Base-by-base conservation (phyloP, 2,797 vertebrate species). In the Phylloscopus collybita region DNA sequence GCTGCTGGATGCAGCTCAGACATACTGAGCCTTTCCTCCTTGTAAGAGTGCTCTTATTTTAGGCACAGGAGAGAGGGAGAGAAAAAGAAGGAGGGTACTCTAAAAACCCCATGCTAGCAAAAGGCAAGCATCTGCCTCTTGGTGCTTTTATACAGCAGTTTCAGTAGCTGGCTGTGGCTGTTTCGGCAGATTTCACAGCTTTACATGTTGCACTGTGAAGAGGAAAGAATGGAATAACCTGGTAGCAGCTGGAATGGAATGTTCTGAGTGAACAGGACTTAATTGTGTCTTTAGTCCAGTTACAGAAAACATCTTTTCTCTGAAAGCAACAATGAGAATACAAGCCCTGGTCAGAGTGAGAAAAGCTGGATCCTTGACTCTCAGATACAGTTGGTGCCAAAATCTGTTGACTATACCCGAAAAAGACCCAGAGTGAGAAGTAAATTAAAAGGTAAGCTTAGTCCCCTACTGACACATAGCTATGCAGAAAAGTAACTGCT, bases 401-500 rank as follows among this genome's bases (percentile, higher is more conserved):
- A 96, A 73, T 49, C 66, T 76, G 21, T 50, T 25, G 95, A 96
- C 53, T 98, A 98, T 59, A 93, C 80, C 22, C 97, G 97, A 61
- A 99, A 97, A 97, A 99, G 97, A 71, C 60, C 47, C 1, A 97
- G 90, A 50, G 79, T 62, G 70, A 98, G 96, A 96, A 98, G 95
- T 29, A 98, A 83, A 30, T 79, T 99, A 40, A 99, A 97, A 98
- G 94, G 98, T 98, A 95, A 97, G 93, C 56, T 66, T 47, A 30
- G 23, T 45, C 4, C 4, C 9, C 19, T 26, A 5, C 8, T 82
- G 29, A 20, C 7, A 14, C 7, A 29, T 36, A 14, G 6, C 19
- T 69, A 1, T 49, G 36, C 1, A 78, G 38, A 11, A 50, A 42
- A 62, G 25, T 26, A 72, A 56, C 13, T 9, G 30, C 25, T 86